phyloP scores from a whole-genome alignment of 2,888 invertebrate genomes.

The Eumerus sabulonum region DNA sequence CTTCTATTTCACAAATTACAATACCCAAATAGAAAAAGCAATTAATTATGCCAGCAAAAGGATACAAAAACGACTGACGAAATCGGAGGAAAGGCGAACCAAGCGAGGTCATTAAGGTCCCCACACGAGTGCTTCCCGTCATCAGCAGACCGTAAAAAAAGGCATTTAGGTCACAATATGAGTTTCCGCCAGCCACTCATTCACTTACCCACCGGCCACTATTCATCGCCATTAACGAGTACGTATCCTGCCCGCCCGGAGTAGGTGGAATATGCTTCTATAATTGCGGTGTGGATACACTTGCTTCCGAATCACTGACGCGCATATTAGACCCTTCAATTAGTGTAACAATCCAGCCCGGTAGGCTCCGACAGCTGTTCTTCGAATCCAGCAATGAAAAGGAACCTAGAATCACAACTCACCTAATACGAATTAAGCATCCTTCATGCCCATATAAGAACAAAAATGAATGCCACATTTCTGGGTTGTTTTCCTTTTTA shows the following conservation, averaged over 20 bases:
- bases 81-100: too few species aligned
- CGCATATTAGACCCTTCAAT: slow-evolving; percentile 52
- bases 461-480: slow-evolving; percentile 35
- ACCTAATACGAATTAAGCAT: slow-evolving; percentile 62
- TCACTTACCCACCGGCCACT: background rate
- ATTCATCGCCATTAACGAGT: background rate
- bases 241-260: background rate
- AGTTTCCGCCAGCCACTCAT: background rate
- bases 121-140: background rate
- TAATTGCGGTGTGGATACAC: background rate
- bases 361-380: background rate
- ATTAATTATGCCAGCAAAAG: too few species aligned
- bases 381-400: slow-evolving; percentile 23
- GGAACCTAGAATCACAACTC: slow-evolving; percentile 35
- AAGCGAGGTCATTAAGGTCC: too few species aligned
- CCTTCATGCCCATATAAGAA: slow-evolving; percentile 49
- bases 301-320: slow-evolving; percentile 20
- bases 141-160: slow-evolving; percentile 31
- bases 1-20: too few species aligned
- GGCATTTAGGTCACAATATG: slow-evolving; percentile 40
- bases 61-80: too few species aligned
- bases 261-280: background rate
- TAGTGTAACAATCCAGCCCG: slow-evolving; percentile 61
- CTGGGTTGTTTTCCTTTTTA: background rate
- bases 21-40: too few species aligned